Percentiles rank a stretch among this genome's conserved stretches.
phyloP scores from a whole-genome alignment of 2,888 invertebrate genomes.

The Pammene fasciana region DNA sequence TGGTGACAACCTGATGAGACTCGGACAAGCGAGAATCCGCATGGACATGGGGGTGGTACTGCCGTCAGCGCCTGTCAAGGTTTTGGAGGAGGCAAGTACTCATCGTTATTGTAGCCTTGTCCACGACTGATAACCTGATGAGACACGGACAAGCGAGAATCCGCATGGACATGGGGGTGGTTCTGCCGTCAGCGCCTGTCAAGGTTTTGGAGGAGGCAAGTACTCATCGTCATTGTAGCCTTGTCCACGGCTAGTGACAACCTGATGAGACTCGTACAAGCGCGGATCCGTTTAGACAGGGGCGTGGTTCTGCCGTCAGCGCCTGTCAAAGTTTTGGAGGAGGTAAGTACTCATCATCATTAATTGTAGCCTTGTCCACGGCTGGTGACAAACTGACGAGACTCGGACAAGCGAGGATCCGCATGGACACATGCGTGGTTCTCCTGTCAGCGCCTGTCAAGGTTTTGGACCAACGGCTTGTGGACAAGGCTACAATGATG shows the following conservation, averaged over 20 bases:
- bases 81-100: slow-evolving; percentile 73
- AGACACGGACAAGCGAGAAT: slow-evolving; percentile 70
- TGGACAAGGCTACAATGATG: too few relatives aligned
- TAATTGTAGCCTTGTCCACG: neutral
- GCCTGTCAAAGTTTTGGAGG: slow-evolving; percentile 66
- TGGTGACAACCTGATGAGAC: slow-evolving; percentile 70
- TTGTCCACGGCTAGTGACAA: slow-evolving; percentile 66
- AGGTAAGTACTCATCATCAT: slow-evolving; percentile 55
- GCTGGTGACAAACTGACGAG: too few relatives aligned
- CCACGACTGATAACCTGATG: slow-evolving; percentile 68
- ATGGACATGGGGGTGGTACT: slow-evolving; percentile 70
- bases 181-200: slow-evolving; percentile 66
- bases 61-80: slow-evolving; percentile 64
- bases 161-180: slow-evolving; percentile 69
- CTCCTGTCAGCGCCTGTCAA: slow-evolving; percentile 67
- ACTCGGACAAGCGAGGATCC: slow-evolving; percentile 64
- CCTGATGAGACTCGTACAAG: slow-evolving; percentile 72
- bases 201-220: slow-evolving; percentile 68
- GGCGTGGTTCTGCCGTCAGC: slow-evolving; percentile 66
- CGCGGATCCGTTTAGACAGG: slow-evolving; percentile 69
- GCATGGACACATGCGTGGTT: slow-evolving; percentile 69
- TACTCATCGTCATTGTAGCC: slow-evolving; percentile 49
- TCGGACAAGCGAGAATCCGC: slow-evolving; percentile 69
- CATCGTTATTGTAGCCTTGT: slow-evolving; percentile 64
- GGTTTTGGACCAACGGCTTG: slow-evolving; percentile 69